Evolutionary conservation across 2,797 vertebrate species (phyloP), one percentile per base, ranked within the genome.

Genomic region (Molossus molossus): DNA sequence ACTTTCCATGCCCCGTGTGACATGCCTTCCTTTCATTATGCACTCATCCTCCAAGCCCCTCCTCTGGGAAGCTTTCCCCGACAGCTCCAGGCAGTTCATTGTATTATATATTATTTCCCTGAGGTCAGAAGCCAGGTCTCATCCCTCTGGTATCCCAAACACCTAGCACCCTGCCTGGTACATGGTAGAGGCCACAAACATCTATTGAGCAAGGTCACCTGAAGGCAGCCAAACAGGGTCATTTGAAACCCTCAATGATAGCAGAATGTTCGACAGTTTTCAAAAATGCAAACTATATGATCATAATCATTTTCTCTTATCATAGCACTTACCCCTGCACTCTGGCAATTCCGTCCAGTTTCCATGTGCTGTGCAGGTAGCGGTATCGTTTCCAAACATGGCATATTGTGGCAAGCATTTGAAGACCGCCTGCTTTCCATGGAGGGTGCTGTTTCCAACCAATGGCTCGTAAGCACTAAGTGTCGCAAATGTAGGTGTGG

Each of bases 331-430:
- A 99, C 99, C 98, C 90, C 60, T 98, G 97, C 99, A 99, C 95
- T 98, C 98, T 0, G 99, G 99, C 23, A 99, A 95, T 62, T 96
- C 96, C 7, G 99, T 98, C 98, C 99, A 98, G 11, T 21, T 99
- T 45, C 99, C 99, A 0, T 99, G 96, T 37, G 98, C 98, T 70
- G 2, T 98, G 97, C 99, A 99, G 37, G 95, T 98, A 37, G 99
- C 97, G 29, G 98, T 99, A 91, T 99, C 98, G 3, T 98, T 98
- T 76, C 99, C 99, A 95, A 99, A 98, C 11, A 99, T 98, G 0
- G 98, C 99, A 0, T 99, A 97, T 0, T 98, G 98, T 25, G 98
- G 97, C 37, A 98, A 94, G 69, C 99, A 99, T 23, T 99, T 98
- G 9, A 99, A 99, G 5, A 89, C 97, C 80, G 99, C 99, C 0